Conservation (phyloP, 2,888 invertebrate species). For the Apantesis nais region DNA sequence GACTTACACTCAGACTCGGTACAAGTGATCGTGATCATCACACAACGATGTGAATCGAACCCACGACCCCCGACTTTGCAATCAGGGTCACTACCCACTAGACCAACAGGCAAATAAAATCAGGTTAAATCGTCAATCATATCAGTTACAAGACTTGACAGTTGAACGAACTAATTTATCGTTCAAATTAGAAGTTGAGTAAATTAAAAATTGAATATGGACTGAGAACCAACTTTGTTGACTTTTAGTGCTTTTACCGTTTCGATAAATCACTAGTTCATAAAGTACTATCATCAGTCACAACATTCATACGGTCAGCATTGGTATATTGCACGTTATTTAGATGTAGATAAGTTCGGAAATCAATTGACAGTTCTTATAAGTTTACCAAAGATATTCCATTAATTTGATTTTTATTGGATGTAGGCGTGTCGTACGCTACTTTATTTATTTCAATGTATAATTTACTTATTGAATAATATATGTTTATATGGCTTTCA, state of each 20-base stretch:
- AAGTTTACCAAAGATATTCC: neutral
- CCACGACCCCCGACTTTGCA: too few relatives aligned
- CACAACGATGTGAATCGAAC: neutral
- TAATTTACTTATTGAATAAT: too few relatives aligned
- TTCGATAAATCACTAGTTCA: conserved; percentile 4
- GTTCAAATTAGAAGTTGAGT: too few relatives aligned
- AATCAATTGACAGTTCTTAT: neutral
- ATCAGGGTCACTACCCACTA: too few relatives aligned
- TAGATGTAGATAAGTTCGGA: neutral
- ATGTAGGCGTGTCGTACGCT: neutral
- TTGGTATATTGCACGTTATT: neutral
- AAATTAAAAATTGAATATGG: neutral
- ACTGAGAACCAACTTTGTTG: neutral
- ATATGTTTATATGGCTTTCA: too few relatives aligned
- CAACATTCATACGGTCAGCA: neutral
- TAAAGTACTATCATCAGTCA: neutral
- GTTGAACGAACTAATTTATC: too few relatives aligned
- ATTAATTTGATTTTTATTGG: neutral
- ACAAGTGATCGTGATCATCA: neutral
- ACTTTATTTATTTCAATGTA: too few relatives aligned
- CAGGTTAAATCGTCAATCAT: too few relatives aligned
- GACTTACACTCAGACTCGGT: too few relatives aligned
- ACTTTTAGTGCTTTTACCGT: neutral
- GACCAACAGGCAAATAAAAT: too few relatives aligned
- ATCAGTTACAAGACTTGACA: too few relatives aligned